phyloP scores from a whole-genome alignment of 2,797 vertebrate genomes.

The Iguana delicatissima region DNA sequence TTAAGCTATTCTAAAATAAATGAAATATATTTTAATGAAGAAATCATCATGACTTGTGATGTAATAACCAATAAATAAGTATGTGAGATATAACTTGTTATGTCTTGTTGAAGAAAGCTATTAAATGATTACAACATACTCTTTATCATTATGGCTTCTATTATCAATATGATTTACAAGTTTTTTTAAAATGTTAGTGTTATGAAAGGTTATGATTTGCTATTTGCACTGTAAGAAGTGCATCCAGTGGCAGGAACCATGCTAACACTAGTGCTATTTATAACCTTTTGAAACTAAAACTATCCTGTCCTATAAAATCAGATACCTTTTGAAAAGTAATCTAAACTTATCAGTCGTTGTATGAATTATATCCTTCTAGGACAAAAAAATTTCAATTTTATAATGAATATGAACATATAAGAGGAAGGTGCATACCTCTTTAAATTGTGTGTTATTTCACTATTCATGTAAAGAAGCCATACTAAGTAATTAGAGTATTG shows the following conservation, averaged over 20 bases:
- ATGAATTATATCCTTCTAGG: background rate
- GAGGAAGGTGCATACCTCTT: background rate
- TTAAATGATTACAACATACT: background rate
- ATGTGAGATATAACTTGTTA: too few species aligned
- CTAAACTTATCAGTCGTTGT: background rate
- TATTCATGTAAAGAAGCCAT: background rate
- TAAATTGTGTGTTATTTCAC: background rate
- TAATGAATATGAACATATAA: rapidly evolving
- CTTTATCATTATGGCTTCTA: background rate
- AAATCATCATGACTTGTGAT: too few species aligned
- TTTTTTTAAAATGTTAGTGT: background rate
- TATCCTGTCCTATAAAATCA: constrained; percentile 5
- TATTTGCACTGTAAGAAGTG: constrained; percentile 46
- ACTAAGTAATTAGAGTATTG: constrained; percentile 4
- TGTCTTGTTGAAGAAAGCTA: background rate
- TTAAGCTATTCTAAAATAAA: background rate
- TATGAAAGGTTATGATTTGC: background rate
- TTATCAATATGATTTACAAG: background rate
- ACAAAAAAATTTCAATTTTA: background rate
- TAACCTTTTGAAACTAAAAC: constrained; percentile 8
- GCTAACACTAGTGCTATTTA: constrained; percentile 27
- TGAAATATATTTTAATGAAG: background rate
- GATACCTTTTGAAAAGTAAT: background rate
- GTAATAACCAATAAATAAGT: too few species aligned
- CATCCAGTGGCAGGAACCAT: constrained; percentile 47